phyloP scores from a whole-genome alignment of 2,888 invertebrate genomes.

The Drosophila anomalata region DNA sequence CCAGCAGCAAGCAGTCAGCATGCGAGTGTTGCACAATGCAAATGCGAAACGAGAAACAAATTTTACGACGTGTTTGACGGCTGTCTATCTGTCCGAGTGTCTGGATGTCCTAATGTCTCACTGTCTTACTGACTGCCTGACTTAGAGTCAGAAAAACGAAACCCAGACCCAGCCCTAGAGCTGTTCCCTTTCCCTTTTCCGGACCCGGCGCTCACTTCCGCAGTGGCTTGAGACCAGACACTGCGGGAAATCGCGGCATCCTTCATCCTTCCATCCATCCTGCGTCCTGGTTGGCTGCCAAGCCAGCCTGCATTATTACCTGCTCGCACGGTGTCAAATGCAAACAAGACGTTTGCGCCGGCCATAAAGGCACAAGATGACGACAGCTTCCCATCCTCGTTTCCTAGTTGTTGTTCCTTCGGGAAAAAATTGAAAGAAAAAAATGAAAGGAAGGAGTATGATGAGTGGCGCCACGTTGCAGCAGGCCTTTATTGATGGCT shows the following conservation, averaged over 20 bases:
- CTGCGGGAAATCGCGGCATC: slow-evolving; percentile 37
- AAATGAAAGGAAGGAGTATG: slow-evolving; percentile 35
- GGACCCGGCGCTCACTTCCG: slow-evolving; percentile 65
- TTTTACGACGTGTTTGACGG: slow-evolving; percentile 82
- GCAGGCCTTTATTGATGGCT: slow-evolving; percentile 26
- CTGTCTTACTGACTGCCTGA: slow-evolving; percentile 27
- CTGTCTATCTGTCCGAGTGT: slow-evolving; percentile 58
- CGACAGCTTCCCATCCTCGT: slow-evolving; percentile 30
- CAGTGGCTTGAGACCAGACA: slow-evolving; percentile 29
- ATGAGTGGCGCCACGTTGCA: slow-evolving; percentile 36
- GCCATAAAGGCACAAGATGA: slow-evolving; percentile 69
- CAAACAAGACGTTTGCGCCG: slow-evolving; percentile 76
- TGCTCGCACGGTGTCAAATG: slow-evolving; percentile 66
- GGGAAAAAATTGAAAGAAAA: background rate
- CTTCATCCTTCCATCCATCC: slow-evolving; percentile 12
- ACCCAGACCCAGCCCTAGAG: background rate
- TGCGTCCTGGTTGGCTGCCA: slow-evolving; percentile 57
- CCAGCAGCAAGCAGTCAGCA: slow-evolving; percentile 5
- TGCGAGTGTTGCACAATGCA: slow-evolving; percentile 64
- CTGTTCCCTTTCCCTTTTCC: slow-evolving; percentile 15
- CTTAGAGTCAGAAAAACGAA: slow-evolving; percentile 8
- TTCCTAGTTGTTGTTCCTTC: slow-evolving; percentile 4
- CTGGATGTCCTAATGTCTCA: slow-evolving; percentile 43
- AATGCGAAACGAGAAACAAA: slow-evolving; percentile 72
- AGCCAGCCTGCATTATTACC: slow-evolving; percentile 74